Evolutionary conservation across 2,888 invertebrate species (phyloP).

Genomic region (Mythimna vitellina): DNA sequence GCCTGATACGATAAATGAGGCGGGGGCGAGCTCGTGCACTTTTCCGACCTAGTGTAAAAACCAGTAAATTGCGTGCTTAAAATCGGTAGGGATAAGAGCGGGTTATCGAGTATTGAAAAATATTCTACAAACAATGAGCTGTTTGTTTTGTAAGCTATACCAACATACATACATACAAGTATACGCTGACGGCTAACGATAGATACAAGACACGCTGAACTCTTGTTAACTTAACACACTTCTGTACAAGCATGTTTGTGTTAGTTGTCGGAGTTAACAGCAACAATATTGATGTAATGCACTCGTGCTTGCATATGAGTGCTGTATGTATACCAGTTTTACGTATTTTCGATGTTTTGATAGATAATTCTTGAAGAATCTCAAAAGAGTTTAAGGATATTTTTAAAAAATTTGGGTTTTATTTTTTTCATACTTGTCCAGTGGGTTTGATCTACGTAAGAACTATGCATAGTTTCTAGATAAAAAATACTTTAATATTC

Average conservation of each 20-base stretch:
- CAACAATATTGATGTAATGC: constrained; percentile 48
- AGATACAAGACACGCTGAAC: constrained; percentile 26
- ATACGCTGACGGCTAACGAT: constrained; percentile 25
- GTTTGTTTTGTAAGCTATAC: constrained; percentile 7
- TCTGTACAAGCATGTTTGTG: constrained; percentile 29
- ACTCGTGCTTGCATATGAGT: constrained; percentile 9
- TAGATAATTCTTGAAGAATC: background rate
- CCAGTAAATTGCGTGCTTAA: too few relatives aligned
- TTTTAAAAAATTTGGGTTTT: too few relatives aligned
- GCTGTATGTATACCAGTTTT: background rate
- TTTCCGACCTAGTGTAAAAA: too few relatives aligned
- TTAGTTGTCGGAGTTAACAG: constrained; percentile 29
- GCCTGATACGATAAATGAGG: too few relatives aligned
- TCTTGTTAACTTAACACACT: constrained; percentile 49
- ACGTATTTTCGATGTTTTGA: background rate
- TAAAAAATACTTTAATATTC: too few relatives aligned
- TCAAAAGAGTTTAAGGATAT: background rate
- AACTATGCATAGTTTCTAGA: too few relatives aligned
- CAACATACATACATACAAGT: background rate
- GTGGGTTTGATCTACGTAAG: too few relatives aligned
- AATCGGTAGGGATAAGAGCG: too few relatives aligned
- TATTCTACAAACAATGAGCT: background rate
- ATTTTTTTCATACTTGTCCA: too few relatives aligned
- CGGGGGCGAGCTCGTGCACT: too few relatives aligned
- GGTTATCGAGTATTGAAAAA: background rate